phyloP scores from a whole-genome alignment of 2,888 invertebrate species.

The Euphydryas editha region DNA sequence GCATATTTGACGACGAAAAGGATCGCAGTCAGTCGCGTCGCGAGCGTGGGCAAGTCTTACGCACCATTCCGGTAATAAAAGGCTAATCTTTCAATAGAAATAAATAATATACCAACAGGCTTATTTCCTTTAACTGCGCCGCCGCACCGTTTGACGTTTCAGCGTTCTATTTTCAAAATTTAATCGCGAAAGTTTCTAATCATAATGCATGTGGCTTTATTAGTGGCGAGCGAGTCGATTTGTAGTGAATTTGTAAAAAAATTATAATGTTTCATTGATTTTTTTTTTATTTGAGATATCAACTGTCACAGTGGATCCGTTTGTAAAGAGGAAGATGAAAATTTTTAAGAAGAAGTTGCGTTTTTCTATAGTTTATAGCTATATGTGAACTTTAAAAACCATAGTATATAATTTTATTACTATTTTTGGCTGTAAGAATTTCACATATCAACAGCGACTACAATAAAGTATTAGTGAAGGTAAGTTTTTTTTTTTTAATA shows the following conservation, averaged over 20 bases:
- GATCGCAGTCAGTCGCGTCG: constrained; percentile 68
- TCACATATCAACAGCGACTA: constrained; percentile 60
- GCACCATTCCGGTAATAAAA: constrained; percentile 70
- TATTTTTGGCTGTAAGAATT: constrained; percentile 33
- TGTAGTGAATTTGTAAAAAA: constrained; percentile 18
- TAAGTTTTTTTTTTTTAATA: constrained; percentile 18
- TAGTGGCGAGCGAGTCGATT: constrained; percentile 42
- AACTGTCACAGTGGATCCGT: constrained; percentile 68
- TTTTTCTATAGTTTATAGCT: constrained; percentile 70
- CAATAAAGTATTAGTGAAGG: constrained; percentile 18
- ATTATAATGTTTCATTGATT: constrained; percentile 21
- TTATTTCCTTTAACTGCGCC: constrained; percentile 57
- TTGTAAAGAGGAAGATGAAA: constrained; percentile 80
- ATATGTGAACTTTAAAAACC: constrained; percentile 47
- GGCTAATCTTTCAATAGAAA: constrained; percentile 80
- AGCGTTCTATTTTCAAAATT: constrained; percentile 67
- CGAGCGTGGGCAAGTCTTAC: constrained; percentile 70
- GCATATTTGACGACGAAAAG: constrained; percentile 73
- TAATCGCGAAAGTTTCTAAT: constrained; percentile 52
- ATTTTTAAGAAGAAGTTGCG: constrained; percentile 78
- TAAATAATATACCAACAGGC: constrained; percentile 72
- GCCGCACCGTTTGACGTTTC: constrained; percentile 63
- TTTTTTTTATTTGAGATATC: constrained; percentile 14
- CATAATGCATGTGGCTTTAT: constrained; percentile 60
- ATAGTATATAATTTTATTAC: constrained; percentile 30